Conservation (phyloP, 2,797 vertebrate genomes). For the Gadopsis marmoratus region DNA sequence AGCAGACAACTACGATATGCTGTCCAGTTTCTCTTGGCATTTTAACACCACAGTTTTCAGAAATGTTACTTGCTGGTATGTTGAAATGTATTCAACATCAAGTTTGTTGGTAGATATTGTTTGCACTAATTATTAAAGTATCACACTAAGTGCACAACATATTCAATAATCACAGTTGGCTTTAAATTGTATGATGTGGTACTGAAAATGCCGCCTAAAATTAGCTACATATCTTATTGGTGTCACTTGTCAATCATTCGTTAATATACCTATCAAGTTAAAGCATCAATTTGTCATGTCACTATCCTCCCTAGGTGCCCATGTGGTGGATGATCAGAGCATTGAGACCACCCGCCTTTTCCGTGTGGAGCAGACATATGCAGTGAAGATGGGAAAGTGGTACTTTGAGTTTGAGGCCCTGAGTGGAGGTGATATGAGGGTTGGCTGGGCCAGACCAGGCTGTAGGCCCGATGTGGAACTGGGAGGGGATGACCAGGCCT, state of each 20-base stretch:
- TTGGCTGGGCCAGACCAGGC: constrained; percentile 96
- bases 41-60: neutral
- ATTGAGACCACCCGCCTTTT: constrained; percentile 96
- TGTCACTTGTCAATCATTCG: neutral
- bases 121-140: neutral
- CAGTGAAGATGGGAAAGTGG: constrained; percentile 95
- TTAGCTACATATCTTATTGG: neutral
- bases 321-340: constrained; percentile 87
- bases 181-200: neutral
- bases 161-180: neutral
- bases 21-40: neutral
- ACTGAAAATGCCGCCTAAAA: too few species aligned
- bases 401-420: constrained; percentile 98
- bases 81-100: neutral
- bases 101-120: neutral
- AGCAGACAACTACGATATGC: neutral
- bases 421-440: constrained; percentile 96
- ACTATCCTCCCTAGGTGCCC: constrained; percentile 81
- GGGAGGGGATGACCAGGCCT: constrained; percentile 94
- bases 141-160: neutral
- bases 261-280: neutral
- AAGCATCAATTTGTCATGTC: neutral
- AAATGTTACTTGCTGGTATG: neutral
- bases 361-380: constrained; percentile 94
- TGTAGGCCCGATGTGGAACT: constrained; percentile 93